Conservation (phyloP, 1,140 invertebrate genomes). For the Solenopsis invicta region DNA sequence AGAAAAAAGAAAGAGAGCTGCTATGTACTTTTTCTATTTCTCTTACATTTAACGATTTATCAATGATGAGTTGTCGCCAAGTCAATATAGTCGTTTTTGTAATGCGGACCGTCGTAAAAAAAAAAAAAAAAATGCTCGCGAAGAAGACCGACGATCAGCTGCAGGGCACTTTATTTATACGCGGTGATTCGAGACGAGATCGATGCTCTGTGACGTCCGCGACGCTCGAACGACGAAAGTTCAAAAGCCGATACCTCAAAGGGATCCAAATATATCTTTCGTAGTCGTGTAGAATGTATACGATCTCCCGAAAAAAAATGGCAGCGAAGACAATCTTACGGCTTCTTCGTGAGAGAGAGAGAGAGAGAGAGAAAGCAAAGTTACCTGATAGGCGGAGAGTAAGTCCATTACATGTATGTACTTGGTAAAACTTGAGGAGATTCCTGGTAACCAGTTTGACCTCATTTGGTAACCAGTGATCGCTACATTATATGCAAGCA, state of each 20-base stretch:
- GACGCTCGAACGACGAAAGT: slow-evolving; percentile 26
- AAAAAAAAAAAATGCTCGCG: too few species aligned
- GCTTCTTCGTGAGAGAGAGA: neutral
- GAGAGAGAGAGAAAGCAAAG: neutral
- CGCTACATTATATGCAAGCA: slow-evolving; percentile 36
- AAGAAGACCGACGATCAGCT: neutral
- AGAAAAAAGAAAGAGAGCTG: neutral
- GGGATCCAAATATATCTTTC: slow-evolving; percentile 49
- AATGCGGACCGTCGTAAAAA: neutral
- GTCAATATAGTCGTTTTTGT: neutral
- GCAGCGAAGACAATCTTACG: neutral
- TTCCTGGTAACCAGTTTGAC: slow-evolving; percentile 53
- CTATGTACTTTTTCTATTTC: neutral
- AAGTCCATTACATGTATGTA: neutral
- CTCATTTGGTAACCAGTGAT: slow-evolving; percentile 46
- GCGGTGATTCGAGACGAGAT: slow-evolving; percentile 31
- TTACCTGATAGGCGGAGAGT: neutral
- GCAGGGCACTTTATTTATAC: slow-evolving; percentile 37
- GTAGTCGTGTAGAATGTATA: neutral
- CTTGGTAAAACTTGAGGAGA: slow-evolving; percentile 17
- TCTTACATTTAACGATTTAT: neutral
- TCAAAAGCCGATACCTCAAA: slow-evolving; percentile 52
- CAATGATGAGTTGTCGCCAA: neutral
- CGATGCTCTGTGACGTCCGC: slow-evolving; percentile 47
- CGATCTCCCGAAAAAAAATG: slow-evolving; percentile 20